Conservation (phyloP, 1,140 invertebrate species). For the Sarcophaga peregrina region DNA sequence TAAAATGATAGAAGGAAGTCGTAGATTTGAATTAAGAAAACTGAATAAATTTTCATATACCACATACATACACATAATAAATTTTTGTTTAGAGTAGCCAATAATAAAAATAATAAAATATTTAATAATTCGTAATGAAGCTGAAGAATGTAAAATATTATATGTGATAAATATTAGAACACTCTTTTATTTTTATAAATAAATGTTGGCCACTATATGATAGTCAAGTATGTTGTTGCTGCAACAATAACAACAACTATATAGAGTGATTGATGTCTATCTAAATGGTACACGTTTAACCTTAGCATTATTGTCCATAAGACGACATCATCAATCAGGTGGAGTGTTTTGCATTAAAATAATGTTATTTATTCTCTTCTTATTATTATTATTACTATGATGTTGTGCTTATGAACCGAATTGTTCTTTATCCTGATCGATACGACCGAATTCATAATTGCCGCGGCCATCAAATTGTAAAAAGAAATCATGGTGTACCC, state of each 20-base stretch:
- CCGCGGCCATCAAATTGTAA: conserved; percentile 96
- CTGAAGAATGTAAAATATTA: background rate
- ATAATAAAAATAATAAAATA: no score
- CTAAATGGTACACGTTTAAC: background rate
- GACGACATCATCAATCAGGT: conserved; percentile 2
- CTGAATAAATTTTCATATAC: no score
- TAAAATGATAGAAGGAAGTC: background rate
- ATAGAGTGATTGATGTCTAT: no score
- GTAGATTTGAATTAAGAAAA: no score
- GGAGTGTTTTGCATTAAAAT: background rate
- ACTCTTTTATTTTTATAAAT: background rate
- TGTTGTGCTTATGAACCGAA: conserved; percentile 84
- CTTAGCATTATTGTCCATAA: background rate
- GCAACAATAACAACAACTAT: background rate
- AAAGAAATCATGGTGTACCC: conserved; percentile 97
- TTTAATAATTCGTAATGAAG: background rate
- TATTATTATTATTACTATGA: background rate
- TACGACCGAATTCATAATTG: conserved; percentile 85
- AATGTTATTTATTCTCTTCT: background rate
- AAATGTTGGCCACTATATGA: conserved; percentile 40
- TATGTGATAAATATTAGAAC: background rate
- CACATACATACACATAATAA: no score
- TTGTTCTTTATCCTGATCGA: conserved; percentile 87
- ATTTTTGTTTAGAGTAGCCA: no score
- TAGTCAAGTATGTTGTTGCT: conserved; percentile 33